Base-by-base conservation (phyloP, 37 sponge, comb jelly and placozoan species). In the Axinella damicornis region DNA sequence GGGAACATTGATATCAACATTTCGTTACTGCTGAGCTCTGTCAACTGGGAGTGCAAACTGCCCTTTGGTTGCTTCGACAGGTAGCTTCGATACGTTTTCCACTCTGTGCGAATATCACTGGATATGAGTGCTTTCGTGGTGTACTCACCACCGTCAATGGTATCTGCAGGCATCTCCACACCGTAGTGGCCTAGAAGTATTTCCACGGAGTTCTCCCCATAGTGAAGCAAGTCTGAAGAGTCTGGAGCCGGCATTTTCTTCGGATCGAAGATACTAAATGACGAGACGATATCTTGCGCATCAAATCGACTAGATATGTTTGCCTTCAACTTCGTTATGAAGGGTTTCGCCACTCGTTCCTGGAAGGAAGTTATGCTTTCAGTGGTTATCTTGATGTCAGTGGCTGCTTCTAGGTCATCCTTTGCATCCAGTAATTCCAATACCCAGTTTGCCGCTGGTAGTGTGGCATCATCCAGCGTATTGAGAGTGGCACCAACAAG, bases 401-500 rank as follows among this genome's bases (percentile, higher is more conserved):
- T 57, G 35, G 66, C 85, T 80, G 60, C 63, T 38, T 79, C 84
- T 57, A 83, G 76, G 30, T 57, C 34, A 12, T 83, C 77, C 33
- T n/a, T 39, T 16, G 60, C 68, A 25, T 87, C 88, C n/a, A 55
- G 59, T 20, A 92, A 80, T 65, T 88, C 84, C n/a, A 92, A 66
- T 28, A 88, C 85, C 93, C 85, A 92, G 80, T 83, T 87, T 30
- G 93, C 88, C 57, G 84, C 80, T 74, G 85, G 88, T 22, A 60
- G 53, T 36, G 84, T 13, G 22, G 88, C 84, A 88, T 83, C 93
- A 77, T 92, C 88, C 37, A 92, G 78, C 71, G 88, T 82, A 72
- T 92, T 79, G 33, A 92, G 87, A 59, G 88, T 83, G 35, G 87
- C 70, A 76, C 83, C 79, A 37, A 88, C 93, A 62, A 92, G 88